These are phyloP conservation scores for Drosophila meridiana DNA, from an alignment of 2,888 invertebrate genomes.

Conservation along the genomic window DNA sequence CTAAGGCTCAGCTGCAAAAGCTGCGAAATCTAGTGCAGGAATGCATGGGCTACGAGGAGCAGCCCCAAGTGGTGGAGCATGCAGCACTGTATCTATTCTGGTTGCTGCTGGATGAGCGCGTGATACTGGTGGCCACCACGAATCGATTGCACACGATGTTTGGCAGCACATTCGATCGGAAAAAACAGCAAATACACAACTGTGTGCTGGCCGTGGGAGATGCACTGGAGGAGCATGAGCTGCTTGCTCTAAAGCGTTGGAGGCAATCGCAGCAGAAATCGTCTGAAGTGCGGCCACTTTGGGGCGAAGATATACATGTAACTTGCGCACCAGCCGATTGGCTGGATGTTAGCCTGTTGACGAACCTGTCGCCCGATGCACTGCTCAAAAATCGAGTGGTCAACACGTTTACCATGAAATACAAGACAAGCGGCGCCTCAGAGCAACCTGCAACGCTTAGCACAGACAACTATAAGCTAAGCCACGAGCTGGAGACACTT, in stretches of 20 bases:
- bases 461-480: conserved; percentile 46
- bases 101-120: conserved; percentile 87
- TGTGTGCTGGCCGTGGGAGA: conserved; percentile 86
- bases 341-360: conserved; percentile 59
- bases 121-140: conserved; percentile 87
- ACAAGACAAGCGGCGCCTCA: conserved; percentile 24
- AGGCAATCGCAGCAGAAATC: conserved; percentile 57
- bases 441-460: not conserved
- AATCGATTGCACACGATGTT: conserved; percentile 87
- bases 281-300: conserved; percentile 42
- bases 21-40: conserved; percentile 82
- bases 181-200: conserved; percentile 87
- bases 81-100: conserved; percentile 87
- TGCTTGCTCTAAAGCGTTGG: conserved; percentile 86
- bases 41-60: conserved; percentile 86
- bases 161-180: conserved; percentile 86
- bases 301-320: conserved; percentile 75
- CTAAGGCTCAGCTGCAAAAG: conserved; percentile 81
- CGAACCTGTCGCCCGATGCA: conserved; percentile 74
- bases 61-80: conserved; percentile 88
- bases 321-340: conserved; percentile 37
- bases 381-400: conserved; percentile 58
- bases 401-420: conserved; percentile 75
- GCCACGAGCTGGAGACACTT: conserved; percentile 67
- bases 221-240: conserved; percentile 86